Conservation (phyloP, 92 coral and sea anemone genomes). For the Bergia puertoricense region DNA sequence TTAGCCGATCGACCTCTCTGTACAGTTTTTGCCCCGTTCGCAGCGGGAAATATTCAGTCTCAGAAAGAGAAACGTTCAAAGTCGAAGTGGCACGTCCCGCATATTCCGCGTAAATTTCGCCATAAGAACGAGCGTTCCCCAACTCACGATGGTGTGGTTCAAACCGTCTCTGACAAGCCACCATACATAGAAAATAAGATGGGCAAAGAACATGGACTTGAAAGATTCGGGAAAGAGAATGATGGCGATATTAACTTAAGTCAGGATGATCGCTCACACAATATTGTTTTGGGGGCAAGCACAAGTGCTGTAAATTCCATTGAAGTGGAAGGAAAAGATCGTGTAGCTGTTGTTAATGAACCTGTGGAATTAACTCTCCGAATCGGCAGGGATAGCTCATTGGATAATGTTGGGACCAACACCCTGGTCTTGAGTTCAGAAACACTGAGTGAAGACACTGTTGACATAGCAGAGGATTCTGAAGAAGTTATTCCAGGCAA, state of each 20-base stretch:
- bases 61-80: conserved; percentile 53
- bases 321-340: conserved; percentile 23
- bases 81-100: conserved; percentile 50
- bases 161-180: background rate
- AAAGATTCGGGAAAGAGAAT: background rate
- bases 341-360: conserved; percentile 27
- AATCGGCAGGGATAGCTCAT: conserved; percentile 20
- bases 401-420: background rate
- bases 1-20: conserved; percentile 42
- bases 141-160: conserved; percentile 10
- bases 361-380: conserved; percentile 32
- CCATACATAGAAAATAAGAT: background rate
- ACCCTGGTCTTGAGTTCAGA: conserved; percentile 14
- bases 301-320: conserved; percentile 16
- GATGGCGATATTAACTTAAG: background rate
- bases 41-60: conserved; percentile 39
- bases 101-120: conserved; percentile 11
- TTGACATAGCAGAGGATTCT: conserved; percentile 16
- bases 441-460: conserved; percentile 9
- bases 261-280: conserved; percentile 17
- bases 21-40: conserved; percentile 56
- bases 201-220: background rate
- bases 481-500: conserved; percentile 54
- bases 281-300: conserved; percentile 1
- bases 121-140: conserved; percentile 15